Conservation (phyloP, 2,113 vertebrate genomes). For the Onychostruthus taczanowskii region DNA sequence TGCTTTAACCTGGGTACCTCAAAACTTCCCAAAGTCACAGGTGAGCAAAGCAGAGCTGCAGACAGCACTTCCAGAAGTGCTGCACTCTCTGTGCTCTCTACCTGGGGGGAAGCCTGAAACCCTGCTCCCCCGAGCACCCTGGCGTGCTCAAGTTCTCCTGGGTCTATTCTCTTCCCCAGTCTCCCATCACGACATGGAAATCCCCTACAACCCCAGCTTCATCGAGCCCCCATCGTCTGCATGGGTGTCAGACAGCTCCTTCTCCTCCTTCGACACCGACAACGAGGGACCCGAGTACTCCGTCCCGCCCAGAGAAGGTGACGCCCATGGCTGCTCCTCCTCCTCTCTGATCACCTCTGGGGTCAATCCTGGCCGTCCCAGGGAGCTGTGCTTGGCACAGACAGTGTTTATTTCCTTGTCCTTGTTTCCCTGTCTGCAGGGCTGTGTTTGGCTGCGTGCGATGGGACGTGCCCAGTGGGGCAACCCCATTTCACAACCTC, state of each 20-base stretch:
- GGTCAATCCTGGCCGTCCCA: not conserved
- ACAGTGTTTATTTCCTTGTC: not conserved
- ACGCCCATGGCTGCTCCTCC: not conserved
- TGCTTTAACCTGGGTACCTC: slow-evolving; percentile 83
- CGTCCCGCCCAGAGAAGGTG: slow-evolving; percentile 89
- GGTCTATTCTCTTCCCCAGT: slow-evolving; percentile 70
- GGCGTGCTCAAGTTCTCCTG: not conserved
- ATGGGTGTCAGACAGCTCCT: slow-evolving; percentile 90
- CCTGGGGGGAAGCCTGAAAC: not conserved
- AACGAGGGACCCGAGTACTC: slow-evolving; percentile 85
- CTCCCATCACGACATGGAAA: slow-evolving; percentile 90
- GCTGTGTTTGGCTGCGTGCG: not conserved
- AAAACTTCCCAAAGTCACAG: slow-evolving; percentile 92
- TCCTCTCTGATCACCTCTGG: not conserved
- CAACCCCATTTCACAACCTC: not conserved
- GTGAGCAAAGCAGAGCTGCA: slow-evolving; percentile 58
- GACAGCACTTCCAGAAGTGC: not conserved
- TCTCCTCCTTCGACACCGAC: slow-evolving; percentile 85
- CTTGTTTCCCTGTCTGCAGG: not conserved
- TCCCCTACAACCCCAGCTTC: slow-evolving; percentile 97
- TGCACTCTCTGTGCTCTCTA: rapidly evolving
- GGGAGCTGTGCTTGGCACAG: not conserved
- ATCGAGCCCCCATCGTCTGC: slow-evolving; percentile 88
- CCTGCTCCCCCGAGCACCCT: rapidly evolving
- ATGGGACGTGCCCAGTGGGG: not conserved